phyloP scores from a whole-genome alignment of 2,113 vertebrate genomes.

The Vombatus ursinus region DNA sequence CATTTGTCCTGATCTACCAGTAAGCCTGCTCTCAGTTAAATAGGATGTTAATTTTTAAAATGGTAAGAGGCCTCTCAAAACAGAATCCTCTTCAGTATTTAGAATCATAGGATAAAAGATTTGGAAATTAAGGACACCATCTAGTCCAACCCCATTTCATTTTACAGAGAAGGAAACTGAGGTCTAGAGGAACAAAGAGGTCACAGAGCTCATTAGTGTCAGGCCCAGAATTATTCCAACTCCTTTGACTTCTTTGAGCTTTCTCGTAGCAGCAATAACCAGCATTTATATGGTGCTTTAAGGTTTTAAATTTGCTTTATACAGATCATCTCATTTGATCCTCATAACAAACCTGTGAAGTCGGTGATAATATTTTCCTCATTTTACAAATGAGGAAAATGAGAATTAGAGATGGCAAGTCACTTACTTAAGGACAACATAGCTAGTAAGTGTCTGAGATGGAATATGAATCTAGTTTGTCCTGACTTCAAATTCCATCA shows the following conservation, averaged over 20 bases:
- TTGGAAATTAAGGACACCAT: not conserved
- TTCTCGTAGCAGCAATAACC: not conserved
- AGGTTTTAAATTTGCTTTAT: not conserved
- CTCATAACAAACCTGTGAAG: not conserved
- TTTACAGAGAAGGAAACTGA: not conserved
- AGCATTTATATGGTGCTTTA: not conserved
- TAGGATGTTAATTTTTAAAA: not conserved
- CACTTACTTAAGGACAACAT: too few relatives aligned
- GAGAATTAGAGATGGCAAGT: not conserved
- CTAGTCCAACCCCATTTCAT: not conserved
- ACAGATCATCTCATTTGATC: not conserved
- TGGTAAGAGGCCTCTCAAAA: not conserved
- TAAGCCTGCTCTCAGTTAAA: not conserved
- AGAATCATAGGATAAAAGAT: not conserved
- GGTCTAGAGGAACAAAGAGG: not conserved
- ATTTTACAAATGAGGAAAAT: not conserved
- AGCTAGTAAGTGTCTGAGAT: not conserved
- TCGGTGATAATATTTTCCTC: not conserved
- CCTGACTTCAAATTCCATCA: not conserved
- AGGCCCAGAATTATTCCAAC: not conserved
- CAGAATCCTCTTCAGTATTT: not conserved
- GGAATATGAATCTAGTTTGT: not conserved
- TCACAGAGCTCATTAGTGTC: not conserved
- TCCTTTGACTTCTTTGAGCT: not conserved
- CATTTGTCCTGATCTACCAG: not conserved